These are phyloP conservation scores for Mechanitis messenoides DNA, from an alignment of 2,888 invertebrate genomes.

Conservation along the genomic window DNA sequence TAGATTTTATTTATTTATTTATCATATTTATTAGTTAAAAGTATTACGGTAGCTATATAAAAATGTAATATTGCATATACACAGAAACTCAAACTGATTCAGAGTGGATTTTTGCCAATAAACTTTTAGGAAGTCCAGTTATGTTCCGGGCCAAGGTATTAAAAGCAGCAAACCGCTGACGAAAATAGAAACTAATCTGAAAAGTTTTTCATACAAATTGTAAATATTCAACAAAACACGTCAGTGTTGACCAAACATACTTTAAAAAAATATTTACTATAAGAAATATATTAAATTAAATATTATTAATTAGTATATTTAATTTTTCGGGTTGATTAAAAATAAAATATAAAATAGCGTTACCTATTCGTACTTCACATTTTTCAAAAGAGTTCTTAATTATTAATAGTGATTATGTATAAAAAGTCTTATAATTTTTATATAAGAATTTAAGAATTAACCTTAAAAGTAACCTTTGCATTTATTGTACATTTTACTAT, in stretches of 20 bases:
- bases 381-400: too few species aligned
- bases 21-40: too few species aligned
- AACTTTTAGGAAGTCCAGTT: slow-evolving; percentile 2
- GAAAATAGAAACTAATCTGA: slow-evolving; percentile 4
- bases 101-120: slow-evolving; percentile 1
- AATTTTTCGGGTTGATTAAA: background rate
- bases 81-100: background rate
- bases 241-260: background rate
- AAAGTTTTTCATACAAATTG: background rate
- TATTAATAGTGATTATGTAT: too few species aligned
- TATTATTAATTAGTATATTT: background rate
- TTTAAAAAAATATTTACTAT: background rate
- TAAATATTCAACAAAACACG: slow-evolving; percentile 3
- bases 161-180: slow-evolving; percentile 1
- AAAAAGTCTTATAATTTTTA: too few species aligned
- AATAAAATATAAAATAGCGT: too few species aligned
- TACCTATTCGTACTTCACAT: too few species aligned
- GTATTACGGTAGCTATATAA: too few species aligned
- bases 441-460: too few species aligned
- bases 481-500: too few species aligned
- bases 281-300: background rate
- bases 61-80: too few species aligned
- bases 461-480: too few species aligned
- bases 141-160: slow-evolving; percentile 1
- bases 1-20: too few species aligned